These are phyloP conservation scores for Poeciliopsis turrubarensis DNA, from an alignment of 2,113 vertebrate species.

Conservation along the genomic window DNA sequence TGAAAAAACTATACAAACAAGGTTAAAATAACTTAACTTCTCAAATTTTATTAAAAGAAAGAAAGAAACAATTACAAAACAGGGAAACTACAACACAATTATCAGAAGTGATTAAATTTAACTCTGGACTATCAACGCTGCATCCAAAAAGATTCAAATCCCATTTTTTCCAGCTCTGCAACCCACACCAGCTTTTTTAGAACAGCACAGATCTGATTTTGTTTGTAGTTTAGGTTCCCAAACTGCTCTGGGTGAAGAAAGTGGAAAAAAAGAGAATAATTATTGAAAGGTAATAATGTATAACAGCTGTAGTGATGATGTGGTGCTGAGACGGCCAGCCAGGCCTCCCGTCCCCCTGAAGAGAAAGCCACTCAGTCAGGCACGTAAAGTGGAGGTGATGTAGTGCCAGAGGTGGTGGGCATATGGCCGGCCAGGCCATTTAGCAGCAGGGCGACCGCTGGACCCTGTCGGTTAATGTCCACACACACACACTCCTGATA, in stretches of 20 bases:
- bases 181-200: no score
- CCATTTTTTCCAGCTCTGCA: neutral
- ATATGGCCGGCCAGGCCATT: constrained; percentile 84
- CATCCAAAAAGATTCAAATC: neutral
- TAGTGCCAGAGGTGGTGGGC: constrained; percentile 73
- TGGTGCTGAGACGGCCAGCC: neutral
- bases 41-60: no score
- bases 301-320: neutral
- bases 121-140: neutral
- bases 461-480: constrained; percentile 83
- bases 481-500: constrained; percentile 17
- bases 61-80: no score
- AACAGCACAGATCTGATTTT: neutral
- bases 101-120: no score
- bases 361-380: constrained; percentile 22
- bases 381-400: constrained; percentile 72
- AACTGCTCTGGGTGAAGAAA: neutral
- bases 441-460: constrained; percentile 80
- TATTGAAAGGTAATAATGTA: neutral
- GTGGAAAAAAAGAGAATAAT: neutral
- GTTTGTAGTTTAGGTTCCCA: neutral
- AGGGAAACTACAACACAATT: no score
- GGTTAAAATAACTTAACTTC: no score
- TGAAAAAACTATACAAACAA: no score
- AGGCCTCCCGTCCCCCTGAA: neutral